Conservation (phyloP, 2,113 vertebrate species). For the Lasiurus cinereus region DNA sequence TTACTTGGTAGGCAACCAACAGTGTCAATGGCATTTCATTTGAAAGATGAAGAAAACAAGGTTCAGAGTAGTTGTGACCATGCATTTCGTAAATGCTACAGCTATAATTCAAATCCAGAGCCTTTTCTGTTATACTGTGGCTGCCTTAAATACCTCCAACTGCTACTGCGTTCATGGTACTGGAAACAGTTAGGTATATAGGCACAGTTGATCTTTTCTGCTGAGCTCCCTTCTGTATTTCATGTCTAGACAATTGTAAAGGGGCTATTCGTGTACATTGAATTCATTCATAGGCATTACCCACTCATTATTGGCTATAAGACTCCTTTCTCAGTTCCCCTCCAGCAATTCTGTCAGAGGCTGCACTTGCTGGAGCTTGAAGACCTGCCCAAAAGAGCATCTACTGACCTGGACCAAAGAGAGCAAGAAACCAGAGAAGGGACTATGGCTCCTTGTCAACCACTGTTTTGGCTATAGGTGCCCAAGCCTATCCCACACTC, state of each 20-base stretch:
- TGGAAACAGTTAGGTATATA: conserved; percentile 22
- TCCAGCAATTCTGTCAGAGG: conserved; percentile 32
- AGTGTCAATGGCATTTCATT: not conserved
- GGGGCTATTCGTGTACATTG: conserved; percentile 59
- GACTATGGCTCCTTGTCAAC: not conserved
- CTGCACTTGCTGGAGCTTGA: not conserved
- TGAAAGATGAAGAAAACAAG: not conserved
- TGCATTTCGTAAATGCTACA: conserved; percentile 26
- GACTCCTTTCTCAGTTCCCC: not conserved
- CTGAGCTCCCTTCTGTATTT: conserved; percentile 54
- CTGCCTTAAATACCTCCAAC: conserved; percentile 38
- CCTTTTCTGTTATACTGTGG: conserved; percentile 24
- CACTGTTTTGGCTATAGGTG: not conserved
- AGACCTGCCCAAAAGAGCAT: conserved; percentile 29
- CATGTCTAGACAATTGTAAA: conserved; percentile 68
- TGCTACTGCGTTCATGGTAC: conserved; percentile 47
- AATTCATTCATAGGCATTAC: conserved; percentile 55
- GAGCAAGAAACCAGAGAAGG: not conserved
- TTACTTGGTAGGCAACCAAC: not conserved
- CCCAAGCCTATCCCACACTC: not conserved
- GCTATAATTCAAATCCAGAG: conserved; percentile 32
- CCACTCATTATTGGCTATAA: conserved; percentile 26
- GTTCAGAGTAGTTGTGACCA: conserved; percentile 16
- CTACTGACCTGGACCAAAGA: not conserved
- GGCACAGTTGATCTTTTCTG: conserved; percentile 63